Base-by-base conservation (phyloP, 2,888 invertebrate genomes). In the Caenorhabditis plicata region DNA sequence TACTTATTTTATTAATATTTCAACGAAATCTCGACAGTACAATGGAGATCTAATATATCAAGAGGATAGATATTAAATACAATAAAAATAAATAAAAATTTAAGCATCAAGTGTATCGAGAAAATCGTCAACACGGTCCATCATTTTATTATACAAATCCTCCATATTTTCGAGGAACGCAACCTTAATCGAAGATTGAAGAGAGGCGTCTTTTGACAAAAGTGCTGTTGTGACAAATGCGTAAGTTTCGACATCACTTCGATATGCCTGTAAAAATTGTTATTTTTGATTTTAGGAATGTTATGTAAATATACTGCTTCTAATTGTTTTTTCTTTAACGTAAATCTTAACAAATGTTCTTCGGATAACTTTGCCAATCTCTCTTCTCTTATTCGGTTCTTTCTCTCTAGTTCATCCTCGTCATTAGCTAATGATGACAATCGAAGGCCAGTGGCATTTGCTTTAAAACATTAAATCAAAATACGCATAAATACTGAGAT, bases 181-280 rank as follows among this genome's bases (percentile, higher is more conserved):
- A 29, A 67, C 49, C 17, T 66, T 61, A 32, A 73, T 38, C 0
- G 43, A 44, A 35, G 58, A 46, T 41, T 63, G 67, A 27, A 73
- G 51, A 11, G 47, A 25, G 15, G 55, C 51, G 48, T 72, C 65
- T 42, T 73, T 73, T 20, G 48, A 13, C 15, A 73, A 42, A 31
- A 73, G 60, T 9, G 60, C 66, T 23, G 58, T 53, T 7, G 71
- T 64, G 20, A 73, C 73, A 20, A 69, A 46, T 1, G 65, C 61
- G 42, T 53, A 73, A 15, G 73, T 73, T 31, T 67, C 64, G 44
- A 72, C 72, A 29, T 73, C 73, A 25, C 55, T 57, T 5, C 61
- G 61, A 45, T 68, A 72, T 1, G 63, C 63, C 70, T 64, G 47
- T 41, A 64, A 49, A 27, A 27, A 17, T 45, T 5, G 19, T 15